Evolutionary conservation across 1,140 invertebrate species (phyloP).

Genomic region (Reticulitermes speratus): DNA sequence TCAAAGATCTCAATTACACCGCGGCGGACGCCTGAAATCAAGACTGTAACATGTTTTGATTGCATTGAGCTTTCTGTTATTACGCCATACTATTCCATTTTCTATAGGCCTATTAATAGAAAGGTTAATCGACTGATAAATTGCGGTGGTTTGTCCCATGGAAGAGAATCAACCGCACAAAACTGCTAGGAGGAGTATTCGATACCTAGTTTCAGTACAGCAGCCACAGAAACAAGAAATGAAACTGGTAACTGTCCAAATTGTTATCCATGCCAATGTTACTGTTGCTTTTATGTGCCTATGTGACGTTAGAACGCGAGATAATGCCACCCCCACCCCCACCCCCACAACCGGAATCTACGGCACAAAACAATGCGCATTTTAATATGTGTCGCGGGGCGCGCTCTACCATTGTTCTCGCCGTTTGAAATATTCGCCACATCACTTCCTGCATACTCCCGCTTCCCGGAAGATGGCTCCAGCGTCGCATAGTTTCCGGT

Average conservation of each 20-base stretch:
- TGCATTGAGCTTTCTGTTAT: too few relatives aligned
- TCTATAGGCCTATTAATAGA: too few relatives aligned
- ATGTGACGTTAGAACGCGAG: slow-evolving; percentile 9
- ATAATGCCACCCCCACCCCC: neutral
- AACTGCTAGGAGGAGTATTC: neutral
- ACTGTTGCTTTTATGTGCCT: neutral
- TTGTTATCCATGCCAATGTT: neutral
- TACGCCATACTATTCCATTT: too few relatives aligned
- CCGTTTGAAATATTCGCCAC: slow-evolving; percentile 12
- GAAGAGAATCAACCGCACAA: neutral
- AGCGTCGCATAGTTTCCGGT: slow-evolving; percentile 9
- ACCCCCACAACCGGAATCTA: neutral
- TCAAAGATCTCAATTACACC: too few relatives aligned
- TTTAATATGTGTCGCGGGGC: slow-evolving; percentile 10
- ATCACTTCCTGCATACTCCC: slow-evolving; percentile 13
- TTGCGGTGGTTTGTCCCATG: neutral
- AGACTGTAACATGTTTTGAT: too few relatives aligned
- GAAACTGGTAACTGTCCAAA: neutral
- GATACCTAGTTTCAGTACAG: neutral
- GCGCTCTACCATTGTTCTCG: neutral
- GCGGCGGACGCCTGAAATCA: too few relatives aligned
- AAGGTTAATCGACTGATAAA: neutral
- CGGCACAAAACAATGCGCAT: slow-evolving; percentile 5
- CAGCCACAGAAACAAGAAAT: neutral
- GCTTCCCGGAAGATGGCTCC: slow-evolving; percentile 7